Conservation (phyloP, 2,113 vertebrate species). For the Syngnathoides biaculeatus region DNA sequence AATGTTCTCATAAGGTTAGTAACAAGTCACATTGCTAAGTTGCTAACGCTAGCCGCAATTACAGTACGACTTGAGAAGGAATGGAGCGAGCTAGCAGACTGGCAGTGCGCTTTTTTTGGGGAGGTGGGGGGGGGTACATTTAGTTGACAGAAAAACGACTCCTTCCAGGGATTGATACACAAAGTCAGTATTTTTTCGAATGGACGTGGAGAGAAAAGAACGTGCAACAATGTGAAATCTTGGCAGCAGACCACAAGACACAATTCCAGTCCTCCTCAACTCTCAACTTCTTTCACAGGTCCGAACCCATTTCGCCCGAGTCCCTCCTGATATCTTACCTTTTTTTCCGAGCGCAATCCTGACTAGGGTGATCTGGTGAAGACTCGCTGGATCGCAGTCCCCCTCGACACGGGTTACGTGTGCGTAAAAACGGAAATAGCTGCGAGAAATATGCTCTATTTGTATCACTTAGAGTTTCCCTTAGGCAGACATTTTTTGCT, state of each 20-base stretch:
- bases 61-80: conserved; percentile 12
- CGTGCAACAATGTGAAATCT: conserved; percentile 1
- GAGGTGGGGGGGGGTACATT: too few species aligned
- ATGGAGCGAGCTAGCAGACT: conserved; percentile 23
- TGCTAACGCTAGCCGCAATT: conserved; percentile 46
- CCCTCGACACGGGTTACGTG: conserved; percentile 59
- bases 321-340: conserved; percentile 76
- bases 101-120: conserved; percentile 25
- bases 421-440: conserved; percentile 41
- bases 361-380: conserved; percentile 79
- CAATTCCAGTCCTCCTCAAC: conserved; percentile 60
- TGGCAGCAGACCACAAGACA: conserved; percentile 30
- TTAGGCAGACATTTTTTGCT: conserved; percentile 97
- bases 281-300: conserved; percentile 77
- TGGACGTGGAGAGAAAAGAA: not conserved
- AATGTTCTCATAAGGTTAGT: not conserved
- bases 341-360: conserved; percentile 76
- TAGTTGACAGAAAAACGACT: conserved; percentile 1
- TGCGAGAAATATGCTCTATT: conserved; percentile 72
- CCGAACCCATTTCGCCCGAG: conserved; percentile 62
- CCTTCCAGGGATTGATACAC: not conserved
- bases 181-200: not conserved
- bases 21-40: conserved; percentile 14
- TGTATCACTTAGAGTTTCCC: conserved; percentile 89
- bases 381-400: conserved; percentile 66